Conservation (phyloP, 2,797 vertebrate genomes). For the Margarornis squamiger region DNA sequence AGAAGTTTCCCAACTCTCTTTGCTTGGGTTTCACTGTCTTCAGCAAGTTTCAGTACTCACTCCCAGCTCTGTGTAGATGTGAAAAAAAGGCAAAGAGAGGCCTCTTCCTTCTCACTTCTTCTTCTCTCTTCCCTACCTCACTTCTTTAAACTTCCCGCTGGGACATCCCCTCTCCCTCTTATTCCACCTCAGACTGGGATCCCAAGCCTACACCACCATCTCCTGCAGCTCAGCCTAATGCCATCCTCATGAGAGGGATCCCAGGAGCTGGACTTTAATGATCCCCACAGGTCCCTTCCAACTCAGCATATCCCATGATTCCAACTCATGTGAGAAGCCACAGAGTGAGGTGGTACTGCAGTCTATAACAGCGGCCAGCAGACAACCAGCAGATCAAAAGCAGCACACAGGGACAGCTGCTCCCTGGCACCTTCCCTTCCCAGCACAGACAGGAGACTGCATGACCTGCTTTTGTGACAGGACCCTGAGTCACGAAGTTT, state of each 20-base stretch:
- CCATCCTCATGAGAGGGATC: not conserved
- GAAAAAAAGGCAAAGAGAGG: not conserved
- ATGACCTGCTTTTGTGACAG: fast-evolving
- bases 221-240: not conserved
- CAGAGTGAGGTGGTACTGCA: not conserved
- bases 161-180: not conserved
- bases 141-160: not conserved
- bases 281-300: not conserved
- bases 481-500: not conserved
- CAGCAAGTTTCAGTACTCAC: not conserved
- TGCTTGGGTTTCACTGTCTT: not conserved
- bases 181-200: not conserved
- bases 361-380: not conserved
- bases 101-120: not conserved
- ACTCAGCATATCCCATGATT: not conserved
- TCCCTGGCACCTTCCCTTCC: not conserved
- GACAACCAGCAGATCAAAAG: no score
- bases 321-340: not conserved
- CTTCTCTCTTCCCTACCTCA: not conserved
- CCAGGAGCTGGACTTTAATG: fast-evolving
- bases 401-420: fast-evolving
- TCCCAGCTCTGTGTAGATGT: not conserved
- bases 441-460: not conserved
- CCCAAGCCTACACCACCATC: no score
- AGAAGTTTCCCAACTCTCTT: not conserved